Conservation (phyloP, 2,888 invertebrate species). For the Lymantria dispar region DNA sequence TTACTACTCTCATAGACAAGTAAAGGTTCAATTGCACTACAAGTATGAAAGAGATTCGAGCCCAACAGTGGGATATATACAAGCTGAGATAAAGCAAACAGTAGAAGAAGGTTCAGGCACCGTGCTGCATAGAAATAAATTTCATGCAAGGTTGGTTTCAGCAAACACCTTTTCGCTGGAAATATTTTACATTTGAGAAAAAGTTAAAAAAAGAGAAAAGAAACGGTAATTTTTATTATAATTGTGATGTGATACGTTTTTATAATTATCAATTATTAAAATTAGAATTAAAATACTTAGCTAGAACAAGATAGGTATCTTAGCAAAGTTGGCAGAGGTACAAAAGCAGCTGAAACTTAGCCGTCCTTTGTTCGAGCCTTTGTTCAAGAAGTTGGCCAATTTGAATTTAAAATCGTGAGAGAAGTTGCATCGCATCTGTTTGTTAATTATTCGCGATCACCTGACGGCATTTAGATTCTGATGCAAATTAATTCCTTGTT, state of each 20-base stretch:
- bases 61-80: too few species aligned
- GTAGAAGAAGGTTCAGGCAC: too few species aligned
- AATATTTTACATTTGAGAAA: too few species aligned
- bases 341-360: slow-evolving; percentile 22
- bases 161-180: too few species aligned
- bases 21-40: too few species aligned
- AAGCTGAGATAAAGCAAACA: too few species aligned
- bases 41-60: too few species aligned
- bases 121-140: too few species aligned
- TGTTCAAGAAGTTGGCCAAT: slow-evolving; percentile 52
- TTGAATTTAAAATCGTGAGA: slow-evolving; percentile 70
- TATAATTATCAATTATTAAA: neutral
- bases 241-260: neutral
- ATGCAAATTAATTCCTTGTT: slow-evolving; percentile 8
- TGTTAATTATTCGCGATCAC: slow-evolving; percentile 73
- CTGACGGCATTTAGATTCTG: slow-evolving; percentile 42
- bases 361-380: slow-evolving; percentile 41
- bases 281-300: slow-evolving; percentile 5
- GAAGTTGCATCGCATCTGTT: slow-evolving; percentile 51
- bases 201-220: too few species aligned
- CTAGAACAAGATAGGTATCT: slow-evolving; percentile 16
- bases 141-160: too few species aligned
- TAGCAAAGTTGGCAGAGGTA: slow-evolving; percentile 22
- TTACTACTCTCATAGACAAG: too few species aligned
- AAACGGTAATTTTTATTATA: neutral